Evolutionary conservation across 2,888 invertebrate genomes (phyloP).

Genomic region (Ramazzottius varieornatus): DNA sequence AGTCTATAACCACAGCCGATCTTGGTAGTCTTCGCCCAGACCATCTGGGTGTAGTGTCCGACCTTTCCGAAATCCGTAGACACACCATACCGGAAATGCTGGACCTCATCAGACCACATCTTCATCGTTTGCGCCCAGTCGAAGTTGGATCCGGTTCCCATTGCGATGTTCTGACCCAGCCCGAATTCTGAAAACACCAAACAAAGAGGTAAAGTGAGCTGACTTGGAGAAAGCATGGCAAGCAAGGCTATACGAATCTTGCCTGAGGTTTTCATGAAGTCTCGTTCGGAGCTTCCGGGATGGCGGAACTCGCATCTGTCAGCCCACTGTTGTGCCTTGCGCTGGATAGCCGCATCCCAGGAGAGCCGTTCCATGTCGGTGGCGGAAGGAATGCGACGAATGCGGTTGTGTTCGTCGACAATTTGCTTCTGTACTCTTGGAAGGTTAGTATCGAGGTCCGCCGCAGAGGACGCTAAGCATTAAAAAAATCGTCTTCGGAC

Average conservation of each 20-base stretch:
- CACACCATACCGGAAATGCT: not conserved
- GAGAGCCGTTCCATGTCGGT: not conserved
- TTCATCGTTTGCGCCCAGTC: not conserved
- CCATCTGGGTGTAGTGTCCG: constrained; percentile 1
- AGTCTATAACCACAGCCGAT: not conserved
- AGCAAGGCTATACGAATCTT: not conserved
- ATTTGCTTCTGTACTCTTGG: not conserved
- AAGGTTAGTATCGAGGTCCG: too few relatives aligned
- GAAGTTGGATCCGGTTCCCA: not conserved
- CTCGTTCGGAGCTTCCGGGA: not conserved
- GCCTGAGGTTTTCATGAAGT: not conserved
- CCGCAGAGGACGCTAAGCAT: too few relatives aligned
- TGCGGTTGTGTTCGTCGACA: not conserved
- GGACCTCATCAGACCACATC: not conserved
- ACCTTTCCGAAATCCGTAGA: too few relatives aligned
- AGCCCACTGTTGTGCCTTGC: not conserved
- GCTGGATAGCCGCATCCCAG: not conserved
- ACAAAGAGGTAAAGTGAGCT: too few relatives aligned
- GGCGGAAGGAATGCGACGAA: not conserved
- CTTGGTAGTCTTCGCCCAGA: not conserved
- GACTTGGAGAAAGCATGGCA: too few relatives aligned
- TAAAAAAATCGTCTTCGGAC: too few relatives aligned
- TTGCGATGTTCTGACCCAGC: not conserved
- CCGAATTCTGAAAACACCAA: not conserved
- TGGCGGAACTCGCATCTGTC: not conserved